Base-by-base conservation (phyloP, 2,888 invertebrate species). In the Apamea monoglypha region DNA sequence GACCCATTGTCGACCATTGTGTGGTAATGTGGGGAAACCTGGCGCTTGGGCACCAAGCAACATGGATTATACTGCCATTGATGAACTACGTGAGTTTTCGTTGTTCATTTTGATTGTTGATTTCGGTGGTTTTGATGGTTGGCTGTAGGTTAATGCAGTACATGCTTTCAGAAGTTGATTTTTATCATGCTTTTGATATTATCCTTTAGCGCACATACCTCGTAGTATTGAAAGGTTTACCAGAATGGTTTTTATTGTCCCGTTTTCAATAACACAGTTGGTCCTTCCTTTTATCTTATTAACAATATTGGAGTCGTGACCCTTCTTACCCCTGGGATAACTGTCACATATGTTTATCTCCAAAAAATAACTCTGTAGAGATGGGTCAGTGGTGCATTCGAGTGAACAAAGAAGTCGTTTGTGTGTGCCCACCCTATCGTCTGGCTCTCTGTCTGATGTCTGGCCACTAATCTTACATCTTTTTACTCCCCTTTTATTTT, bases 21-120 rank as follows among this genome's bases (percentile, higher is more conserved):
- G 88, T 92, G 93, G 82, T 92, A 92, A 92, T 92, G 85, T 79
- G 70, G 86, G 84, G 77, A 78, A 76, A 86, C 85, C 85, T 81
- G 71, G 74, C 85, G 66, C 64, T 81, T 78, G 87, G 53, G 66
- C 87, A 78, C 56, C 86, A 74, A 70, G 72, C 77, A 76, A 72
- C 81, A 74, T 85, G 53, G 59, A 71, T 74, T 63, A 76, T 59
- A 29, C 85, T 25, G 80, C 44, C 50, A 85, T 74, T 85, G 76
- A 87, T 74, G 76, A 56, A 74, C 18, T 76, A 32, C 59, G 67
- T 75, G 73, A 80, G 40, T 80, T 70, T 74, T 68, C n/a, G 36
- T n/a, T 36, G 50, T 18, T 32, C 40, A 59, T 84, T 80, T 29
- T 59, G 53, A n/a, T 18, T 56, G 44, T 14, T 32, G 21, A 69